Percentiles rank a stretch among this genome's conserved stretches.
phyloP scores from a whole-genome alignment of 1,140 invertebrate species.

The Oryzaephilus surinamensis region DNA sequence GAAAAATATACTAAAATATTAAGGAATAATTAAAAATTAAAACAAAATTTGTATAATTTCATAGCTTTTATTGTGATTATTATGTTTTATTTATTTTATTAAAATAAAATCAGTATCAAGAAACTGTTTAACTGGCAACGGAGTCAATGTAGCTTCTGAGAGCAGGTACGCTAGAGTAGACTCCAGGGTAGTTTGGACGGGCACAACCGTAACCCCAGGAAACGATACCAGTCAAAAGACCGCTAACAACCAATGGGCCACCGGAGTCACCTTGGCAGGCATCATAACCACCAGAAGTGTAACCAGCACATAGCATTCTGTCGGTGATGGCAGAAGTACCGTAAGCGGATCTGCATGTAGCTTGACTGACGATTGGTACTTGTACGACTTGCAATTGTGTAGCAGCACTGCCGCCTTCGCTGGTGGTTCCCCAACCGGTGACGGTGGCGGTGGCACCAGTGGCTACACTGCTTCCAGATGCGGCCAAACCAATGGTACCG shows the following conservation, averaged over 20 bases:
- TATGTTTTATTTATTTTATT: too few species aligned
- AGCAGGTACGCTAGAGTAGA: constrained; percentile 39
- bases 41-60: constrained; percentile 1
- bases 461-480: not conserved
- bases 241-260: constrained; percentile 36
- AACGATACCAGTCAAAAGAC: constrained; percentile 40
- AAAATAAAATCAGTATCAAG: too few species aligned
- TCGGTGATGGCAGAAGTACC: constrained; percentile 1
- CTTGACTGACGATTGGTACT: constrained; percentile 3
- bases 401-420: constrained; percentile 10
- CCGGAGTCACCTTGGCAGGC: constrained; percentile 38
- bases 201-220: constrained; percentile 49
- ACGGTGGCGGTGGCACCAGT: constrained; percentile 6
- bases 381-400: constrained; percentile 3
- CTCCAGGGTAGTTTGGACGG: constrained; percentile 39
- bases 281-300: not conserved
- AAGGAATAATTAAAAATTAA: too few species aligned
- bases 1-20: too few species aligned
- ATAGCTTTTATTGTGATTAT: too few species aligned
- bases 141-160: constrained; percentile 1
- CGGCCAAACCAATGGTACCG: constrained; percentile 3
- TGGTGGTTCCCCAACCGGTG: constrained; percentile 24
- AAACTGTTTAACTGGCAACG: not conserved
- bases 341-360: constrained; percentile 3
- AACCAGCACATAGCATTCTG: constrained; percentile 9